A percentile compares a stretch with the other conserved stretches of the same genome.
Conservation (phyloP, 2,888 invertebrate genomes). For the Sphecodes monilicornis region DNA sequence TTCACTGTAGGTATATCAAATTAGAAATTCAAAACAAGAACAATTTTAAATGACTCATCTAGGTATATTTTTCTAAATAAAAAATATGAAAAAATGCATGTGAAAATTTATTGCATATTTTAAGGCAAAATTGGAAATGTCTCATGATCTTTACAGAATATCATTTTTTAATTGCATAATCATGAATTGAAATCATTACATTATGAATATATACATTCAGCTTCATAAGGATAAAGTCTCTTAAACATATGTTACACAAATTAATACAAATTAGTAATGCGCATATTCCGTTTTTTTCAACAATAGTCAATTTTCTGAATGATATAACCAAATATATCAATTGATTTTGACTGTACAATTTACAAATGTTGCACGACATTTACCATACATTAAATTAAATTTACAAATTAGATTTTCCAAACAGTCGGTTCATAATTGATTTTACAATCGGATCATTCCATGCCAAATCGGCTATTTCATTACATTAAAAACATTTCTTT, state of each 20-base stretch:
- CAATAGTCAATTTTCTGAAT: conserved; percentile 29
- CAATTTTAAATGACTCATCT: conserved; percentile 23
- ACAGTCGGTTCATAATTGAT: conserved; percentile 19
- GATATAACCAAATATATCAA: conserved; percentile 28
- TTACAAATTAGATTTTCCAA: conserved; percentile 12
- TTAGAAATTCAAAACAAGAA: conserved; percentile 45
- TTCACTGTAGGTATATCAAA: conserved; percentile 19
- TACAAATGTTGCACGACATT: conserved; percentile 39
- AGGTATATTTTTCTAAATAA: conserved; percentile 25
- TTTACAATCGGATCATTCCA: too few species aligned
- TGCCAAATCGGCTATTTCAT: too few species aligned
- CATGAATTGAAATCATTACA: conserved; percentile 16
- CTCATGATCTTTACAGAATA: conserved; percentile 2
- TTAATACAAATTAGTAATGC: conserved; percentile 30
- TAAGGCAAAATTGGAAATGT: conserved; percentile 37
- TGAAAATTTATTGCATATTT: conserved; percentile 26
- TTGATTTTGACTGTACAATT: conserved; percentile 40
- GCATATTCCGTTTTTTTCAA: conserved; percentile 14
- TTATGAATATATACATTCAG: conserved; percentile 23
- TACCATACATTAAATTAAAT: conserved; percentile 20
- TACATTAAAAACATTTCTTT: too few species aligned
- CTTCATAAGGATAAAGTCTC: conserved; percentile 27
- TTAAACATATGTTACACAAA: conserved; percentile 19
- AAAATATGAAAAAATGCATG: conserved; percentile 46
- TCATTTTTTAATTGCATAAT: conserved; percentile 14